Evolutionary conservation across 2,888 invertebrate genomes (phyloP), one percentile per base, ranked within the genome.

Genomic region (Galeruca laticollis): DNA sequence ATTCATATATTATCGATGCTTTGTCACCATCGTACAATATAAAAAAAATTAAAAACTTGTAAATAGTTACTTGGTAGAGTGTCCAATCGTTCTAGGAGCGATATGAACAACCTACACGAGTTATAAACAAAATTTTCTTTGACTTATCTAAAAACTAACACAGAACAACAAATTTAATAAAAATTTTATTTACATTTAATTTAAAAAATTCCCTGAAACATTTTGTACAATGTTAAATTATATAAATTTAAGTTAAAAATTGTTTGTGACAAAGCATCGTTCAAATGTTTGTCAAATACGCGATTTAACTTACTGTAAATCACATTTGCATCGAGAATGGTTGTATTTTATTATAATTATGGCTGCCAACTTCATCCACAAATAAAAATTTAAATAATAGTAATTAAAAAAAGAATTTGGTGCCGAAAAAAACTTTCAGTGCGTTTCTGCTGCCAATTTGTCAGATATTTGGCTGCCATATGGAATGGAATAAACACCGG

Each of bases 391-490:
- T 1, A 8, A 47, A 47, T 15, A 47, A 47, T 15, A 47, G 15
- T 40, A 54, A 66, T 60, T 9, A 37, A 9, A 37, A 37, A 66
- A 60, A 73, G 59, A 74, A 73, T 74, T 76, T 71, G 61, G 73
- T 75, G 76, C 75, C 75, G 60, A 26, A 26, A 74, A 77, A 72
- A 78, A 72, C 73, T 70, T 73, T 74, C 73, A 73, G 76, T 76
- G 74, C 75, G 75, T 73, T 71, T 66, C 60, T 72, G 81, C 80
- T 80, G 80, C 80, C 80, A 72, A 75, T 68, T 66, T 68, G 52
- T 68, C 60, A 63, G 64, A 75, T 76, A 68, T 71, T 72, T 75
- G 81, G 81, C 83, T 82, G 83, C 82, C 83, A 75, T 68, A 68
- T 78, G 77, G 77, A 77, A 78, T 78, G 78, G 72, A 76, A 73